phyloP scores from a whole-genome alignment of 2,888 invertebrate species.

The Drosophila prostipennis region DNA sequence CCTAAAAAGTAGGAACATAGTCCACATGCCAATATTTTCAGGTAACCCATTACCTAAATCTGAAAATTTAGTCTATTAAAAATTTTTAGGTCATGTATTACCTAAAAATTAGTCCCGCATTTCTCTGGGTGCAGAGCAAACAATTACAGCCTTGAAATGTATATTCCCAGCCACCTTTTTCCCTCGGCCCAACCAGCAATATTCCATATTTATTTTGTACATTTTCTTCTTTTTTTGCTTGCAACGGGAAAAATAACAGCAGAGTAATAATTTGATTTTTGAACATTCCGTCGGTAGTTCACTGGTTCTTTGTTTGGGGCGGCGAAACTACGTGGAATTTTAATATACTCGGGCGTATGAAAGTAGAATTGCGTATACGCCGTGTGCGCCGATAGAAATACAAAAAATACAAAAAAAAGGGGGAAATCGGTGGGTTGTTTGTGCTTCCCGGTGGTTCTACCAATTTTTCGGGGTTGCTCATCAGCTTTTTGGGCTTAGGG shows the following conservation, averaged over 20 bases:
- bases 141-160: slow-evolving; percentile 53
- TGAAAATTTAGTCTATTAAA: too few relatives aligned
- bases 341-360: slow-evolving; percentile 19
- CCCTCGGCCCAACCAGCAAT: not conserved
- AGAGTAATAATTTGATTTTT: slow-evolving; percentile 46
- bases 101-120: too few relatives aligned
- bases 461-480: slow-evolving; percentile 34
- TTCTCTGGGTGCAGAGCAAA: too few relatives aligned
- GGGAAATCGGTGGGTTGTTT: slow-evolving; percentile 5
- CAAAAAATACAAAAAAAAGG: not conserved
- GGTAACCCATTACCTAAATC: too few relatives aligned
- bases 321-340: slow-evolving; percentile 34
- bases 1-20: too few relatives aligned
- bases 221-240: slow-evolving; percentile 20
- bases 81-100: too few relatives aligned
- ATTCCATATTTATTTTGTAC: slow-evolving; percentile 38
- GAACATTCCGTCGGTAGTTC: slow-evolving; percentile 23
- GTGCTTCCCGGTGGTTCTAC: not conserved
- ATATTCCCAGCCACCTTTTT: slow-evolving; percentile 24
- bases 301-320: slow-evolving; percentile 4
- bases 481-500: slow-evolving; percentile 44
- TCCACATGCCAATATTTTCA: too few relatives aligned
- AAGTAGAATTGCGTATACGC: slow-evolving; percentile 40
- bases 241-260: not conserved
- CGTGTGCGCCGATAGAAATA: slow-evolving; percentile 1